Conservation (phyloP, 2,888 invertebrate genomes). For the Plagodis dolabraria region DNA sequence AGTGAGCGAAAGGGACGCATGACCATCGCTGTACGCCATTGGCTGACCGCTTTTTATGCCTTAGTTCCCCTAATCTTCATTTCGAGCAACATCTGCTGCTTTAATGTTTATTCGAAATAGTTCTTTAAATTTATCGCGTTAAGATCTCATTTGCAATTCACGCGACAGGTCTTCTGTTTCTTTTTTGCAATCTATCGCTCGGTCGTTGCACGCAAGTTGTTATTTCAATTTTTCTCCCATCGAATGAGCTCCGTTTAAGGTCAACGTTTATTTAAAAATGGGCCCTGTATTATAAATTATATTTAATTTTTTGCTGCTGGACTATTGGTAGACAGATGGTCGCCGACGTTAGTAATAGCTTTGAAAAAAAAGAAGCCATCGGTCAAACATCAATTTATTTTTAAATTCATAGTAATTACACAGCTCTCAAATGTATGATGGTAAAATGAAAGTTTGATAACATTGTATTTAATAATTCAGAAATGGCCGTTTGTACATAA, state of each 20-base stretch:
- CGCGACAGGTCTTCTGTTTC: conserved; percentile 54
- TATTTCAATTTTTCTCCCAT: conserved; percentile 77
- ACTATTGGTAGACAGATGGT: conserved; percentile 67
- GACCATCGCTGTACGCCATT: conserved; percentile 61
- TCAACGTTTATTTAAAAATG: conserved; percentile 58
- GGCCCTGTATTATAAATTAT: conserved; percentile 56
- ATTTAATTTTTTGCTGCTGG: conserved; percentile 56
- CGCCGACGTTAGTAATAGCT: conserved; percentile 23
- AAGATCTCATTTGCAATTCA: conserved; percentile 74
- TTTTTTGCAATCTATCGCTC: conserved; percentile 63
- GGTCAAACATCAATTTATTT: neutral
- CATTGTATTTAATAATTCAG: conserved; percentile 21
- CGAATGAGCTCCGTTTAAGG: conserved; percentile 73
- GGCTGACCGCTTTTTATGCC: conserved; percentile 83
- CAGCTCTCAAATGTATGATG: conserved; percentile 10
- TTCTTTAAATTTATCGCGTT: conserved; percentile 73
- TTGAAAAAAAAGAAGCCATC: conserved; percentile 8
- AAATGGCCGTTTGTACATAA: conserved; percentile 11
- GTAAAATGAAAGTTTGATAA: conserved; percentile 8
- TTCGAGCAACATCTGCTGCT: conserved; percentile 80
- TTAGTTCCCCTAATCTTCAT: conserved; percentile 84
- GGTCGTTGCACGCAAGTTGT: conserved; percentile 74
- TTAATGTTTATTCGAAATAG: conserved; percentile 78
- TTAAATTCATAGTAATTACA: conserved; percentile 1
- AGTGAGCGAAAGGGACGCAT: conserved; percentile 61